Percentiles rank a stretch among this genome's conserved stretches.
Evolutionary conservation across 2,113 vertebrate species (phyloP).

Genomic region (Oreochromis spilurus): DNA sequence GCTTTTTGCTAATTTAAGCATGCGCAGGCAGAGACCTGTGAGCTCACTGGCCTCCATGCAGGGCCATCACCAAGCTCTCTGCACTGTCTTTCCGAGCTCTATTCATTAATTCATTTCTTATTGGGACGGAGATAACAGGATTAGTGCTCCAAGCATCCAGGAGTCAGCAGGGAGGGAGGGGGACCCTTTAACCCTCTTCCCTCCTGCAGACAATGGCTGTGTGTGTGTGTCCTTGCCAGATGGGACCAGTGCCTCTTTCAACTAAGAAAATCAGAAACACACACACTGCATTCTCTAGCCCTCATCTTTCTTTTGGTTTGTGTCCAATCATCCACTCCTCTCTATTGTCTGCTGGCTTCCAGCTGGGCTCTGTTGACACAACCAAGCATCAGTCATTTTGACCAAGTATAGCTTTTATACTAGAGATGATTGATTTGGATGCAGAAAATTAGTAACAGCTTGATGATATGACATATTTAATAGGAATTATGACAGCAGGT

Average conservation of each 20-base stretch:
- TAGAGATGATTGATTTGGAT: background rate
- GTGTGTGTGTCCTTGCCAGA: constrained; percentile 41
- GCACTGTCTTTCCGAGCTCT: constrained; percentile 33
- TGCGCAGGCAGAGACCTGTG: background rate
- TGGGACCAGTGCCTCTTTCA: constrained; percentile 37
- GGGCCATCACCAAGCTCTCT: constrained; percentile 12
- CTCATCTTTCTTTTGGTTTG: constrained; percentile 15
- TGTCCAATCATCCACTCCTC: constrained; percentile 25
- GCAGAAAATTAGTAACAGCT: background rate
- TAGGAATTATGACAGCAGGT: background rate
- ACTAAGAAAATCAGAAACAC: constrained; percentile 17
- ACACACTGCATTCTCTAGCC: background rate
- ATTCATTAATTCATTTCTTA: constrained; percentile 72
- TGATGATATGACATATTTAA: background rate
- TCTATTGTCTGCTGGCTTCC: background rate
- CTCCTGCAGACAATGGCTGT: constrained; percentile 50
- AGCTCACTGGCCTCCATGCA: constrained; percentile 17
- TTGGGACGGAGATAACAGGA: constrained; percentile 69
- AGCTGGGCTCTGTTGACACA: background rate
- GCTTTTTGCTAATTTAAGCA: background rate
- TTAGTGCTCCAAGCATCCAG: constrained; percentile 61
- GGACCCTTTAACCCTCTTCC: constrained; percentile 40
- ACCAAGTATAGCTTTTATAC: background rate
- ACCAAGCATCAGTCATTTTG: background rate
- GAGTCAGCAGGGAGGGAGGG: constrained; percentile 51